Conservation (phyloP, 2,797 vertebrate genomes). For the Danio choprae region DNA sequence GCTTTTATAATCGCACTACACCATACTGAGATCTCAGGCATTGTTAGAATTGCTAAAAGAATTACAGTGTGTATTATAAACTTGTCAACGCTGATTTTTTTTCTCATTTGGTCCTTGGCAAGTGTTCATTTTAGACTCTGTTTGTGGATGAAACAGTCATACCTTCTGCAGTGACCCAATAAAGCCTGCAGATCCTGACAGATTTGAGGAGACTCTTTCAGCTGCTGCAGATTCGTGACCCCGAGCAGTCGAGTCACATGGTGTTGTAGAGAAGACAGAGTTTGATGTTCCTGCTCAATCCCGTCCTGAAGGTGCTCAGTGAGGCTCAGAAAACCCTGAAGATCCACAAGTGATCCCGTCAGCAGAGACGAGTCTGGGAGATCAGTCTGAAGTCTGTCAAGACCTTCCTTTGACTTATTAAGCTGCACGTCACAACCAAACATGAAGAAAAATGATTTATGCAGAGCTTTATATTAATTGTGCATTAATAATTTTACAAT, state of each 20-base stretch:
- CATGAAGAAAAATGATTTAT: constrained; percentile 3
- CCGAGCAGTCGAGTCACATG: constrained; percentile 76
- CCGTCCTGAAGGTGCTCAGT: constrained; percentile 76
- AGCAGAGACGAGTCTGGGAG: constrained; percentile 77
- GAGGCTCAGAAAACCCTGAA: constrained; percentile 76
- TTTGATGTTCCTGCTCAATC: constrained; percentile 79
- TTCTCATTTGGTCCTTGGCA: too few relatives aligned
- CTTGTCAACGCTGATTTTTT: too few relatives aligned
- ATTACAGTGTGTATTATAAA: too few relatives aligned
- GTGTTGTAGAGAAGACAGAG: constrained; percentile 81
- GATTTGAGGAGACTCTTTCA: constrained; percentile 66
- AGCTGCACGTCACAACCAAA: constrained; percentile 72
- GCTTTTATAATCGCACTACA: too few relatives aligned
- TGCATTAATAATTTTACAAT: background rate
- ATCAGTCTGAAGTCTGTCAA: constrained; percentile 86
- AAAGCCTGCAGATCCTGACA: constrained; percentile 80
- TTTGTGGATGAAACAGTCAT: constrained; percentile 55
- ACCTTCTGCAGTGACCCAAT: constrained; percentile 84
- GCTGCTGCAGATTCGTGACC: constrained; percentile 60
- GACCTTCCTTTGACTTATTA: constrained; percentile 84
- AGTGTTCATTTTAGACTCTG: too few relatives aligned
- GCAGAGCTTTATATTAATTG: background rate
- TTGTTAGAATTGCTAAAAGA: too few relatives aligned
- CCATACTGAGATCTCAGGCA: too few relatives aligned
- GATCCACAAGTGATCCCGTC: constrained; percentile 74